A percentile compares a stretch with the other conserved stretches of the same genome.
These are phyloP conservation scores for Tholera decimalis DNA, from an alignment of 2,888 invertebrate genomes.

Conservation along the genomic window DNA sequence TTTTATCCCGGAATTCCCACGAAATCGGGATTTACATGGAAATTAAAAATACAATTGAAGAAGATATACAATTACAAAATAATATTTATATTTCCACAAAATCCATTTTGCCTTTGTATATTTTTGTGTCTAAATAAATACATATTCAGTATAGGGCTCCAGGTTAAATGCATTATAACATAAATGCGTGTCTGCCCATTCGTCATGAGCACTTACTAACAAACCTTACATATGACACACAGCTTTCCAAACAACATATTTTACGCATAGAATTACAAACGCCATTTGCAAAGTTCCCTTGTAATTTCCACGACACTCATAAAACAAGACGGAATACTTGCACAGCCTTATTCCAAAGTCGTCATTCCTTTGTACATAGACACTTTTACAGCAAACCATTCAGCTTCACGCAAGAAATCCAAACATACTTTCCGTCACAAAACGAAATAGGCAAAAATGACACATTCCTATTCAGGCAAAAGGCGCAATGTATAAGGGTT, in stretches of 20 bases:
- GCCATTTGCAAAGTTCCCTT: constrained; percentile 21
- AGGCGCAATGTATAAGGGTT: constrained; percentile 87
- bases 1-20: too few species aligned
- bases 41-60: too few species aligned
- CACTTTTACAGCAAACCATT: constrained; percentile 68
- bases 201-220: not conserved
- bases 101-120: not conserved
- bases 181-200: not conserved
- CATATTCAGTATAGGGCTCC: too few species aligned
- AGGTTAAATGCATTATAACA: not conserved
- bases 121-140: not conserved
- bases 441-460: constrained; percentile 84
- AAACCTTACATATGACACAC: not conserved
- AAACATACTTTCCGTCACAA: constrained; percentile 83
- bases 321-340: constrained; percentile 43
- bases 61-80: too few species aligned
- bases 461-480: constrained; percentile 87
- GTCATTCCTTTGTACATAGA: constrained; percentile 59
- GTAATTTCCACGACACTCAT: constrained; percentile 41
- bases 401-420: constrained; percentile 74
- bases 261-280: constrained; percentile 39
- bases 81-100: too few species aligned
- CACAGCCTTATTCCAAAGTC: constrained; percentile 52
- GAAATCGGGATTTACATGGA: too few species aligned
- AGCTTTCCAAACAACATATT: constrained; percentile 18